phyloP scores from a whole-genome alignment of 2,113 vertebrate species.

The Edolisoma coerulescens region DNA sequence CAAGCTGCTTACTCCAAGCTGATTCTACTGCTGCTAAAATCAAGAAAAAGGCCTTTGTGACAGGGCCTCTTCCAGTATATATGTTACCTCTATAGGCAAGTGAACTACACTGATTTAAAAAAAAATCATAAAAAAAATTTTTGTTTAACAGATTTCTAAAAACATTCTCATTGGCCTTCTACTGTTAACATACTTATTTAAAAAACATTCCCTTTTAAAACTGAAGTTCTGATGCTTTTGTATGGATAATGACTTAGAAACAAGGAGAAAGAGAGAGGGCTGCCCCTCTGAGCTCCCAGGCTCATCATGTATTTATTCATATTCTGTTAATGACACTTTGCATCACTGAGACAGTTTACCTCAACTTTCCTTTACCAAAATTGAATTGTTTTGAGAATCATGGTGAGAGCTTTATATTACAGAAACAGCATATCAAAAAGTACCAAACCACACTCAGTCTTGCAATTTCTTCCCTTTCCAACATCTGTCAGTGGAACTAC shows the following conservation, averaged over 20 bases:
- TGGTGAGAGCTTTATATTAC: neutral
- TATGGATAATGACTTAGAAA: neutral
- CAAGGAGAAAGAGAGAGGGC: neutral
- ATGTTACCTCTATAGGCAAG: neutral
- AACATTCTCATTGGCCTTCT: neutral
- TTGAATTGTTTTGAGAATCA: neutral
- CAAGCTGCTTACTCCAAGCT: neutral
- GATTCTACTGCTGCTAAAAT: neutral
- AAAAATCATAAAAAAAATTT: neutral
- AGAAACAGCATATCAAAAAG: neutral
- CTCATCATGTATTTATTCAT: neutral
- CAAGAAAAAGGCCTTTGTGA: neutral
- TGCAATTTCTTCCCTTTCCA: neutral
- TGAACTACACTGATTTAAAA: neutral
- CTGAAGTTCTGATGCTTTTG: neutral
- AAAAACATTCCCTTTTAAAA: neutral
- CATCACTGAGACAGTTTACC: neutral
- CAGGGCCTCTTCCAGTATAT: neutral
- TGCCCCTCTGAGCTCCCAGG: neutral
- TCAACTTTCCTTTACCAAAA: neutral
- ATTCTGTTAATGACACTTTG: neutral
- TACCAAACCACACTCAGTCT: neutral
- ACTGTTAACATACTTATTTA: neutral
- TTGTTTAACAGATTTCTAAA: neutral
- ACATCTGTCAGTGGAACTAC: neutral